Conservation (phyloP, 2,797 vertebrate genomes). For the Lithobates pipiens region DNA sequence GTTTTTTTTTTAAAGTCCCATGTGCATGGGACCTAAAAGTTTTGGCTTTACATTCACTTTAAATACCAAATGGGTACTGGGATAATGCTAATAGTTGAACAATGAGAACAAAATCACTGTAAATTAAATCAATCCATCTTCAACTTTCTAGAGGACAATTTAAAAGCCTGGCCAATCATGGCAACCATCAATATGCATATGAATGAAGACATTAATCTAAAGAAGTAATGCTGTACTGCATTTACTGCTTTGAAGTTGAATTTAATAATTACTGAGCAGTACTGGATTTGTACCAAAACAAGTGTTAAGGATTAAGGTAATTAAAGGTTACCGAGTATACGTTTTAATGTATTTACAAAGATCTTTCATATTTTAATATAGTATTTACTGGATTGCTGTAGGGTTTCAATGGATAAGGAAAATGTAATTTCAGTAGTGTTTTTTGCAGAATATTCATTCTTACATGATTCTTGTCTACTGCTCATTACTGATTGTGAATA, state of each 20-base stretch:
- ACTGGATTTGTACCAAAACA: conserved; percentile 41
- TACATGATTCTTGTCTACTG: neutral
- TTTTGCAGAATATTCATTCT: neutral
- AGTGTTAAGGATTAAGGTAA: conserved; percentile 25
- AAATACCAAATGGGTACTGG: no score
- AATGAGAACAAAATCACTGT: no score
- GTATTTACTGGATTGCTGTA: neutral
- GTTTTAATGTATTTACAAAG: neutral
- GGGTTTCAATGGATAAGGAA: neutral
- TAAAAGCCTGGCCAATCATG: neutral
- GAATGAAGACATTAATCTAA: conserved; percentile 11
- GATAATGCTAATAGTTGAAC: no score
- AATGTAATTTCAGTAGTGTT: neutral
- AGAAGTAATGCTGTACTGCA: neutral
- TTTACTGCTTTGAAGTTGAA: conserved; percentile 8
- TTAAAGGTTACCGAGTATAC: conserved; percentile 13
- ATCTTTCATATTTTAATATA: conserved; percentile 18
- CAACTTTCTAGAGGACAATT: neutral
- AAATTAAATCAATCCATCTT: neutral
- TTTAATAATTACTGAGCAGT: conserved; percentile 40
- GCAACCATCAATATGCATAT: no score
- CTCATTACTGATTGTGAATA: neutral
- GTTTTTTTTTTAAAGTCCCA: no score
- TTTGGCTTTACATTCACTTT: no score
- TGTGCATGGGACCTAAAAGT: no score